Base-by-base conservation (phyloP, 2,113 vertebrate genomes). In the Syrrhaptes paradoxus region DNA sequence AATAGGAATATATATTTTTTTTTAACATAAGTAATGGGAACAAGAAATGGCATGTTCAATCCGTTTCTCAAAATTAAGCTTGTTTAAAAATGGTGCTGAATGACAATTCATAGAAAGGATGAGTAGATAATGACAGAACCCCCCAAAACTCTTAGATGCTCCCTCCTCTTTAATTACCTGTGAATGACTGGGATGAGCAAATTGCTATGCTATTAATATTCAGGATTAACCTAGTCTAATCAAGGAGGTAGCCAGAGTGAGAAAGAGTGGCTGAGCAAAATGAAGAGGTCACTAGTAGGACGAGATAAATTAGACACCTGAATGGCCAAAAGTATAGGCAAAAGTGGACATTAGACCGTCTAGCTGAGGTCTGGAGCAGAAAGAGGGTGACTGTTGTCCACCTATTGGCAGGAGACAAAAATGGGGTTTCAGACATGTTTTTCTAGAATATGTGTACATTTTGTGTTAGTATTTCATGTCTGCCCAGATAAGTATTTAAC, bases 1-100 rank as follows among this genome's bases (percentile, higher is more conserved):
- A 90, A 83, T 62, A 67, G 25, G 34, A 81, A 67, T 66, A 14
- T 45, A 20, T 77, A n/a, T 84, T 15, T 86, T 38, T 38, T 11
- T 86, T 87, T 57, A 52, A 72, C 41, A 55, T n/a, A 48, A 48
- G 45, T 52, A 89, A 34, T 36, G 20, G 32, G 45, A 49, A 43
- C 68, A 74, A 31, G 29, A 89, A 92, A 70, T 73, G 4, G 38
- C n/a, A 48, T 51, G 55, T 38, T 93, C 29, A 61, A 48, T 82
- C 45, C 1, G 65, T 95, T 77, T 90, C 41, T 87, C 38, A 83
- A 80, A 91, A 89, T 86, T 55, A 92, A 38, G 17, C 41, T 46
- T 87, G 32, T 86, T 91, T 85, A 34, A 76, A 96, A 91, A 76
- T 67, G 21, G 14, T 82, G 28, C 48, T 77, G 90, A 91, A 71